Base-by-base conservation (phyloP, 1,140 invertebrate genomes). In the Mylabris phalerata region DNA sequence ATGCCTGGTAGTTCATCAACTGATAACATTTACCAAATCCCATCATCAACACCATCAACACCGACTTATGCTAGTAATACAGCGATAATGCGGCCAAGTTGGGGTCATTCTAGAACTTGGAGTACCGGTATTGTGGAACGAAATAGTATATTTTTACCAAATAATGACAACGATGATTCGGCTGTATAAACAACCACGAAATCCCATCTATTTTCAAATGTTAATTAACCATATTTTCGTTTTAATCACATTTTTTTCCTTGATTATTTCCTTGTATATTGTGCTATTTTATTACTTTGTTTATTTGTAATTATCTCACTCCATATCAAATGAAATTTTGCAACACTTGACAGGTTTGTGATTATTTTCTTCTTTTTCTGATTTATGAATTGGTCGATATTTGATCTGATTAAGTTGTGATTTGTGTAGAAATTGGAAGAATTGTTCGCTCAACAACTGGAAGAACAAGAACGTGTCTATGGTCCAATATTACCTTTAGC, bases 401-500 rank as follows among this genome's bases (percentile, higher is more conserved):
- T 50, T 50, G 48, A 10, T 7, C 26, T 50, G 7, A 6, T 50
- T 39, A 13, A 11, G n/a, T 47, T 42, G 11, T 42, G 38, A 48
- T 44, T n/a, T 63, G 24, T 38, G 42, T 55, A 93, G 90, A 86
- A 82, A 78, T 73, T 94, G 65, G 91, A 94, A 75, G 90, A 93
- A 69, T 87, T 90, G 67, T 93, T 94, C 72, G 80, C 80, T 50
- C 78, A 84, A 59, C 89, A 94, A 72, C 74, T 89, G 58, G 89
- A 90, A 68, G 90, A 93, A 66, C 90, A 93, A 75, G 89, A 92
- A 73, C 79, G 84, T 49, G 84, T 92, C 65, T 92, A 83, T 63
- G 80, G 81, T 0, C 78, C 81, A 59, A 79, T 75, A 62, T 76
- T 74, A 39, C 80, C 76, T 52, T 75, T 78, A 61, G 76, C 79